Conservation (phyloP, 2,113 vertebrate genomes). For the Dromiciops gliroides region DNA sequence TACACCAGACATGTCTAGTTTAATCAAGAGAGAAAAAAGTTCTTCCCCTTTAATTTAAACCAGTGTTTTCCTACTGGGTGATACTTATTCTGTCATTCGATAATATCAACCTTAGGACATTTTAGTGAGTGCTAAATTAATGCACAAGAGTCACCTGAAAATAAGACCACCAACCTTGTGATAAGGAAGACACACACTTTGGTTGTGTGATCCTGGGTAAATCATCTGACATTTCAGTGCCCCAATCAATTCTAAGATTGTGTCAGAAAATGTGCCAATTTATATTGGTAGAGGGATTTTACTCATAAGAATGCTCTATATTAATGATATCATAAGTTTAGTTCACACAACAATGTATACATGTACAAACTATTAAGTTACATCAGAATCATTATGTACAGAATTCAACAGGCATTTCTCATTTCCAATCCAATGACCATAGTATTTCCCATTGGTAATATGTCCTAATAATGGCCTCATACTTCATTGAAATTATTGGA, state of each 20-base stretch:
- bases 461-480: background rate
- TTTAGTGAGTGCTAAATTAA: slow-evolving; percentile 27
- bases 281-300: background rate
- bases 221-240: background rate
- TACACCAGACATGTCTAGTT: slow-evolving; percentile 4
- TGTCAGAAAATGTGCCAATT: background rate
- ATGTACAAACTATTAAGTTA: background rate
- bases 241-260: background rate
- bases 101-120: slow-evolving; percentile 10
- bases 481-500: background rate
- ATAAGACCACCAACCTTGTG: background rate
- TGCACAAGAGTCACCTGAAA: background rate
- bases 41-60: background rate
- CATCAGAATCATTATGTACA: background rate
- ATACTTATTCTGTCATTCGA: background rate
- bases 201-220: background rate
- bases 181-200: background rate
- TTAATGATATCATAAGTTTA: background rate
- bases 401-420: slow-evolving; percentile 39
- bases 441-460: background rate
- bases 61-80: background rate
- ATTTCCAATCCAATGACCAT: background rate
- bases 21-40: background rate
- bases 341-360: background rate
- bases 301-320: background rate